Percentiles rank a stretch among this genome's conserved stretches.
phyloP scores from a whole-genome alignment of 2,888 invertebrate species.

The Synergus itoensis region DNA sequence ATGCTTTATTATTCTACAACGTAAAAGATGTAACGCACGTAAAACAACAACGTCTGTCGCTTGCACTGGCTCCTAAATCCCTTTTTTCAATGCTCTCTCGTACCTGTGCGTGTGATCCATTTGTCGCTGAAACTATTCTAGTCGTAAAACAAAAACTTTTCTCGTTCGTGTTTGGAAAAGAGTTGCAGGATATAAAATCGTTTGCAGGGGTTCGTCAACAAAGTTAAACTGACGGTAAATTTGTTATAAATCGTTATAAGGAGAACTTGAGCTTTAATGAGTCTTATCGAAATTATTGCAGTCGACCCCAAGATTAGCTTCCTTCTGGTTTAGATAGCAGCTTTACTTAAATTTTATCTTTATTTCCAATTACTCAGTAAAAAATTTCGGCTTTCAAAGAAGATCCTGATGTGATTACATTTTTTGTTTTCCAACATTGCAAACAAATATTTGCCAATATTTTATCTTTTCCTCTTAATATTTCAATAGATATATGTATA shows the following conservation, averaged over 20 bases:
- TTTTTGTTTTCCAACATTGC: conserved; percentile 13
- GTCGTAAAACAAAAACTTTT: conserved; percentile 22
- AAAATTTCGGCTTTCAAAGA: neutral
- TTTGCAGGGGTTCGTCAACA: neutral
- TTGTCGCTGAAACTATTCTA: conserved; percentile 11
- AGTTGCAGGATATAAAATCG: conserved; percentile 9
- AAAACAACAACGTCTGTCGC: conserved; percentile 17
- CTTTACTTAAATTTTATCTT: neutral
- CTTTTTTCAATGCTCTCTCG: conserved; percentile 7
- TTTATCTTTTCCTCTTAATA: conserved; percentile 16
- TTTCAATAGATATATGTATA: conserved; percentile 36
- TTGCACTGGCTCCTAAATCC: neutral
- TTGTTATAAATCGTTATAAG: neutral
- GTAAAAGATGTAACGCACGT: conserved; percentile 16
- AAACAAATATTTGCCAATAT: conserved; percentile 17
- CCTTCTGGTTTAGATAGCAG: neutral
- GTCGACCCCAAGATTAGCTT: neutral
- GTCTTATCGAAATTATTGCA: conserved; percentile 17
- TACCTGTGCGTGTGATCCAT: conserved; percentile 32
- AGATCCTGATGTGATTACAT: neutral
- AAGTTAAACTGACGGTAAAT: conserved; percentile 9
- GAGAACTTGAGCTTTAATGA: conserved; percentile 16
- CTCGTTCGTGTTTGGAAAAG: neutral
- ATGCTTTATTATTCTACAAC: conserved; percentile 25
- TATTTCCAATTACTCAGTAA: neutral